These are phyloP conservation scores for Tholera decimalis DNA, from an alignment of 2,888 invertebrate genomes.

Conservation along the genomic window DNA sequence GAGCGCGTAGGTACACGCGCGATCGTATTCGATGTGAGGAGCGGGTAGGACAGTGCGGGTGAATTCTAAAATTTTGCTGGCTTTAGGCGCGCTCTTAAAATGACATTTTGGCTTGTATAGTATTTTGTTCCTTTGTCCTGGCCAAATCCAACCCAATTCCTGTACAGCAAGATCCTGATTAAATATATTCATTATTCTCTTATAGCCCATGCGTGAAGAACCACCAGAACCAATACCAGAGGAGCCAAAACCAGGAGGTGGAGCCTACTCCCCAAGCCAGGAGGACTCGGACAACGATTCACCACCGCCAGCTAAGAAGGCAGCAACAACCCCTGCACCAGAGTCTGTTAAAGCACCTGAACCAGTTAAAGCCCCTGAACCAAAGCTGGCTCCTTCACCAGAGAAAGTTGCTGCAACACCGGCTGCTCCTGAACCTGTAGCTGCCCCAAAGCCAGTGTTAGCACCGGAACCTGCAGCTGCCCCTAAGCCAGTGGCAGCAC, in stretches of 20 bases:
- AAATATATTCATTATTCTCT: background rate
- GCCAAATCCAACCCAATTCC: too few relatives aligned
- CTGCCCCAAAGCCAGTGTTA: conserved; percentile 23
- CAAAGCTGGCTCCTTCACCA: background rate
- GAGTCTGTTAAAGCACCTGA: background rate
- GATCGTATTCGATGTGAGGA: too few relatives aligned
- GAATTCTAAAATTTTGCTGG: too few relatives aligned
- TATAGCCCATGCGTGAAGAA: conserved; percentile 74
- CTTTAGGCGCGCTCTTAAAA: too few relatives aligned
- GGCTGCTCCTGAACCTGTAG: conserved; percentile 18
- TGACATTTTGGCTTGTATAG: too few relatives aligned
- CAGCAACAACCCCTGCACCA: conserved; percentile 12
- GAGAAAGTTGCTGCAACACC: background rate
- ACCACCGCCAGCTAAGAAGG: conserved; percentile 29
- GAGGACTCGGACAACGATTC: conserved; percentile 67
- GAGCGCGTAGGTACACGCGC: too few relatives aligned
- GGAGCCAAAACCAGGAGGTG: conserved; percentile 69
- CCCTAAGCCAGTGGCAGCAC: conserved; percentile 1
- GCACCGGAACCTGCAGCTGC: conserved; percentile 22
- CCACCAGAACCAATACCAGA: conserved; percentile 78
- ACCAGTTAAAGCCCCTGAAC: background rate
- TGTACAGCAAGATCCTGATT: too few relatives aligned
- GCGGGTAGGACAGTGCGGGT: too few relatives aligned
- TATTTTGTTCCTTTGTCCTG: too few relatives aligned
- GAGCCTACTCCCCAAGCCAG: conserved; percentile 69